A percentile compares a stretch with the other conserved stretches of the same genome.
Evolutionary conservation across 2,113 vertebrate species (phyloP).

Genomic region (Pipra filicauda): DNA sequence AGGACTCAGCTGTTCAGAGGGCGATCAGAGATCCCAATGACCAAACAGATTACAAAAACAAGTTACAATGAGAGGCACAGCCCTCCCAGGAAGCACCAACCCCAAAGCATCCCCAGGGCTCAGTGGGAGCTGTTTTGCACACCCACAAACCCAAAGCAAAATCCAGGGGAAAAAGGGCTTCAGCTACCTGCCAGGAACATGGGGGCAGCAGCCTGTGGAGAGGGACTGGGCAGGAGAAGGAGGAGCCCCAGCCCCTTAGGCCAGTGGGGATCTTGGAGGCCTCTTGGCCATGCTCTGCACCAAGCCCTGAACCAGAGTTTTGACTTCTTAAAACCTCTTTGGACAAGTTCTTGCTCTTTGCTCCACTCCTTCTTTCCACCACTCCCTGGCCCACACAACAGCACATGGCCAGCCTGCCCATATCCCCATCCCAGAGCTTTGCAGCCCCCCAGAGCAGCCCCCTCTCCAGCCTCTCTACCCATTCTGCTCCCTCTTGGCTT

Average conservation of each 20-base stretch:
- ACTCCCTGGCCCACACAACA: background rate
- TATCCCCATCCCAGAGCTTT: fast-evolving
- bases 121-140: background rate
- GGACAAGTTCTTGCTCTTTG: background rate
- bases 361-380: background rate
- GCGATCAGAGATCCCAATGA: background rate
- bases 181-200: background rate
- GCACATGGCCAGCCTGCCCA: background rate
- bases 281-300: background rate
- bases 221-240: background rate
- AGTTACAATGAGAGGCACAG: background rate
- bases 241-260: background rate
- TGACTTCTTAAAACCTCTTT: background rate
- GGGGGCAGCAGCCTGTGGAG: background rate
- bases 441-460: background rate
- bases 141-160: background rate
- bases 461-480: background rate
- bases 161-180: background rate
- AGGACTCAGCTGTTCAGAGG: background rate
- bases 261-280: background rate
- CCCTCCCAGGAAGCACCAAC: background rate
- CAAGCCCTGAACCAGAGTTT: background rate
- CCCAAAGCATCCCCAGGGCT: background rate
- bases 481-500: background rate
- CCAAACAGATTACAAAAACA: background rate